These are phyloP conservation scores for Zaprionus obscuricornis DNA, from an alignment of 2,888 invertebrate genomes.

Conservation along the genomic window DNA sequence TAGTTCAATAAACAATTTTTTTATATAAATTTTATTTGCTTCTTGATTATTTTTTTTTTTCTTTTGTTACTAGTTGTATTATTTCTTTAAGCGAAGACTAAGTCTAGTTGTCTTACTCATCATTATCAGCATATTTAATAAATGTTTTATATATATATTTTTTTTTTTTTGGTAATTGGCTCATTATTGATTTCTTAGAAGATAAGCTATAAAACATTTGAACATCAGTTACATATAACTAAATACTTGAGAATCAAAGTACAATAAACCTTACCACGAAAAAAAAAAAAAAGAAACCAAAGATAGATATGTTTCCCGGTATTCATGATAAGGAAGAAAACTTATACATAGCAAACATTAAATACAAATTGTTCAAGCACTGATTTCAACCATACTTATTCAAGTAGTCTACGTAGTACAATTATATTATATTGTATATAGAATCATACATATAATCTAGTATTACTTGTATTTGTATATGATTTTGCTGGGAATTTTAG, in stretches of 20 bases:
- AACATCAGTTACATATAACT: neutral
- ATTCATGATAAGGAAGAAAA: slow-evolving; percentile 16
- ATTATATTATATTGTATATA: too few species aligned
- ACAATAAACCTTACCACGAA: slow-evolving; percentile 3
- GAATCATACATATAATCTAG: too few species aligned
- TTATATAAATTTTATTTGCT: too few species aligned
- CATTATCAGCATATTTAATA: slow-evolving; percentile 25
- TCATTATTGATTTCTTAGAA: too few species aligned
- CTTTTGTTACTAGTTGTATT: too few species aligned
- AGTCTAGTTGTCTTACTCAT: too few species aligned
- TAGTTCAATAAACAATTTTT: too few species aligned
- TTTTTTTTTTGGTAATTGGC: neutral
- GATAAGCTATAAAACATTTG: slow-evolving; percentile 27
- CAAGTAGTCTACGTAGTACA: too few species aligned
- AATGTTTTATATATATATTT: neutral
- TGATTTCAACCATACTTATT: neutral
- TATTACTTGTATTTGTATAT: too few species aligned
- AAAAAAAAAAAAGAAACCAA: neutral
- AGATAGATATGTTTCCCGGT: neutral
- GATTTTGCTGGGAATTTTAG: too few species aligned
- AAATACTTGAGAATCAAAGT: slow-evolving; percentile 8
- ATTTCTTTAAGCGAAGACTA: too few species aligned
- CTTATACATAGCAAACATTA: slow-evolving; percentile 11
- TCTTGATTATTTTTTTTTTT: neutral
- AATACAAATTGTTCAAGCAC: neutral